Evolutionary conservation across 2,888 invertebrate species (phyloP), one percentile per base, ranked within the genome.

Genomic region (Stramonita haemastoma): DNA sequence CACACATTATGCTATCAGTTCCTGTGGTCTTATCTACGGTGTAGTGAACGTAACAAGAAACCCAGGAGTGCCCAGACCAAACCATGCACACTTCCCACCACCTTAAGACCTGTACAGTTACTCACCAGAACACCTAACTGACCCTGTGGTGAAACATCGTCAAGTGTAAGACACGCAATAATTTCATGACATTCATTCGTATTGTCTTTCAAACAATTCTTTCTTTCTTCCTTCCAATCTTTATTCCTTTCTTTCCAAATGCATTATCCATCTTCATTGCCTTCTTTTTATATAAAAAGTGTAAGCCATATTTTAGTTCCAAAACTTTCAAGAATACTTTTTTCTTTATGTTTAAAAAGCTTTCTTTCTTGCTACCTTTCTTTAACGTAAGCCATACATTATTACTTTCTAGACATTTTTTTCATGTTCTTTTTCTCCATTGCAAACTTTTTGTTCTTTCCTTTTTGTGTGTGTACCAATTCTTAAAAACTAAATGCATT

Each of bases 91-190:
- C 83, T 77, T 60, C 26, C 36, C 85, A 84, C 83, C 89, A 73
- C 86, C 86, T 86, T 5, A 86, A 8, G 17, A 32, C 36, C 60
- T 84, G 77, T 66, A 89, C 81, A 73, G 29, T 77, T 92, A 94
- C 94, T 94, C 91, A 94, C 94, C 94, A 94, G 93, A 26, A 94
- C 92, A 90, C 94, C 94, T 92, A 94, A 92, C 90, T 94, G 93
- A 90, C 93, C 94, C 94, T 94, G 91, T 88, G 86, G 73, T 77
- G 70, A 83, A n/a, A 66, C 66, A 86, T 60, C 46, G 57, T n/a
- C 29, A n/a, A 19, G 57, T 29, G 77, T 32, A 32, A 32, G 0
- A 19, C 26, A 83, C 32, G 19, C n/a, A 85, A 29, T 57, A 85
- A 26, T 29, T 17, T 17, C 36, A 4, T 8, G 46, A 8, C 46